Percentiles rank a stretch among this genome's conserved stretches.
Evolutionary conservation across 2,797 vertebrate genomes (phyloP).

Genomic region (Lophius americanus): DNA sequence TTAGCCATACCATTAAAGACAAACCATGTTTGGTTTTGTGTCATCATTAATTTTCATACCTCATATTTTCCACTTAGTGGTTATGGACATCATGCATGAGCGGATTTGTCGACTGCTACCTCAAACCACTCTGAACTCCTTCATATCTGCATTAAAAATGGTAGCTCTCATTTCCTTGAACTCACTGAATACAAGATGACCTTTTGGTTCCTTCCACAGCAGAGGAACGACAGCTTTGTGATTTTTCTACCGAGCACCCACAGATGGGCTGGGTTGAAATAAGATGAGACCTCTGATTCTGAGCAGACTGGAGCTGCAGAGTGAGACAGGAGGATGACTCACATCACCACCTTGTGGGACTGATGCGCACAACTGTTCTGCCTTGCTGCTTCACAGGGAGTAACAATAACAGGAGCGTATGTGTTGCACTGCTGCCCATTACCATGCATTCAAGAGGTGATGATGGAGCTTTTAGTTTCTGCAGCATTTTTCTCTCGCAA

Average conservation of each 20-base stretch:
- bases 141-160: not conserved
- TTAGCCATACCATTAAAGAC: not conserved
- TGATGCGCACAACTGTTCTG: slow-evolving; percentile 16
- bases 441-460: slow-evolving; percentile 33
- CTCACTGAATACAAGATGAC: not conserved
- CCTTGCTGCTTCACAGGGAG: slow-evolving; percentile 24
- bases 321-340: slow-evolving; percentile 27
- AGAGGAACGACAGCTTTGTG: too few species aligned
- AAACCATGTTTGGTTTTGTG: not conserved
- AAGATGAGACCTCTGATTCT: slow-evolving; percentile 1
- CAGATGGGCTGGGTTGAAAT: not conserved
- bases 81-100: slow-evolving; percentile 2
- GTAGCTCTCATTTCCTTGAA: not conserved
- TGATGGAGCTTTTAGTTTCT: slow-evolving; percentile 39
- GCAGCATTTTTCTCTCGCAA: slow-evolving; percentile 2
- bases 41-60: too few species aligned
- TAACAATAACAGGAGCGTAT: slow-evolving; percentile 56
- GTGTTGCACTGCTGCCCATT: slow-evolving; percentile 47
- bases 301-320: slow-evolving; percentile 16
- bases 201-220: too few species aligned
- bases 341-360: slow-evolving; percentile 71
- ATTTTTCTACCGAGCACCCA: too few species aligned
- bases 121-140: slow-evolving; percentile 1
- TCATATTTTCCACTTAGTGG: not conserved
- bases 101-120: not conserved